Conservation (phyloP, 2,888 invertebrate species). For the Catotricha subobsoleta region DNA sequence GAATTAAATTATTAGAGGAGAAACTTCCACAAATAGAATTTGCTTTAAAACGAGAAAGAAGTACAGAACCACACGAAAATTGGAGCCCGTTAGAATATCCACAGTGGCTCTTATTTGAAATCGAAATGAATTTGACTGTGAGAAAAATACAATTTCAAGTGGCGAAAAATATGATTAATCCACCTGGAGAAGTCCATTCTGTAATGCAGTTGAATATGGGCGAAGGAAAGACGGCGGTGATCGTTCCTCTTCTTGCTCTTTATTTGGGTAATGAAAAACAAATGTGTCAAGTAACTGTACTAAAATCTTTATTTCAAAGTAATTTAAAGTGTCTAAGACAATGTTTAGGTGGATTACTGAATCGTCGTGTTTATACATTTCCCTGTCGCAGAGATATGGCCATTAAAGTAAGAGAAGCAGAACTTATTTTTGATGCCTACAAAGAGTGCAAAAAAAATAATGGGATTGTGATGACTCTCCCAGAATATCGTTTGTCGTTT, state of each 20-base stretch:
- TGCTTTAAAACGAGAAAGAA: neutral
- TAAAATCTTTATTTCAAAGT: neutral
- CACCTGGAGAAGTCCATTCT: neutral
- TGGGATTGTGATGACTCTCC: neutral
- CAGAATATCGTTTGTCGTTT: slow-evolving; percentile 3
- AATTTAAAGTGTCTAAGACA: slow-evolving; percentile 3
- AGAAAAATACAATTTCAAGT: slow-evolving; percentile 4
- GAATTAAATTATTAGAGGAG: neutral
- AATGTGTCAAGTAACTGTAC: slow-evolving; percentile 3
- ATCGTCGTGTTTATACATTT: neutral
- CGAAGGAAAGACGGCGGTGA: slow-evolving; percentile 4
- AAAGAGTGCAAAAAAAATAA: neutral
- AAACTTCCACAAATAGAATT: neutral
- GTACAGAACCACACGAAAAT: slow-evolving; percentile 1
- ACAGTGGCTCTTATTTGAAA: slow-evolving; percentile 4
- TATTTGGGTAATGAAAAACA: neutral
- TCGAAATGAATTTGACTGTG: slow-evolving; percentile 4
- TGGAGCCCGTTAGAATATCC: slow-evolving; percentile 1
- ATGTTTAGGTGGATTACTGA: neutral
- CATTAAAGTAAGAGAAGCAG: neutral
- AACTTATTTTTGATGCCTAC: too few species aligned
- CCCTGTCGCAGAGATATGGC: slow-evolving; percentile 3
- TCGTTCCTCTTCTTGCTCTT: neutral
- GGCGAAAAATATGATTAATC: slow-evolving; percentile 4
- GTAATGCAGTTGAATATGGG: slow-evolving; percentile 7